These are phyloP conservation scores for Discoglossus pictus DNA, from an alignment of 2,797 vertebrate genomes.

Conservation along the genomic window DNA sequence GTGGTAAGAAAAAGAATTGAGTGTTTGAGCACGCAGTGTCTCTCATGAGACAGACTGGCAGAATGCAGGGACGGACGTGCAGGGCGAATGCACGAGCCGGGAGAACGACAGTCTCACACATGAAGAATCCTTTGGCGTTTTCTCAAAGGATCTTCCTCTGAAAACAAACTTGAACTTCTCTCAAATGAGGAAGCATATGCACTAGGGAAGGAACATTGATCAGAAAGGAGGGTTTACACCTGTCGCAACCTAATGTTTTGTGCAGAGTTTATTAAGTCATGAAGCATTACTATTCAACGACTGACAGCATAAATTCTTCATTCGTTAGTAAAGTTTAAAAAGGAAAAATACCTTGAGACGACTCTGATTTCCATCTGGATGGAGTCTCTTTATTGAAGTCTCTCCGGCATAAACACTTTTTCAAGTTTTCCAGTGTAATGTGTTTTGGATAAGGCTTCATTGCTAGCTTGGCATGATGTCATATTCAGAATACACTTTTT, in stretches of 20 bases:
- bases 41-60: slow-evolving; percentile 27
- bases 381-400: slow-evolving; percentile 25
- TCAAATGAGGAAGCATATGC: slow-evolving; percentile 39
- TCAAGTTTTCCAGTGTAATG: slow-evolving; percentile 6
- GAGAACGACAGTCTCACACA: slow-evolving; percentile 34
- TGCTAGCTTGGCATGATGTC: no score
- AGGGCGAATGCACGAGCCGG: slow-evolving; percentile 25
- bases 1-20: slow-evolving; percentile 22
- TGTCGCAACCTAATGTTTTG: slow-evolving; percentile 34
- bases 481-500: no score
- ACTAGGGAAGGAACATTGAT: slow-evolving; percentile 34
- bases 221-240: slow-evolving; percentile 41
- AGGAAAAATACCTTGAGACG: not conserved
- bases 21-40: slow-evolving; percentile 3
- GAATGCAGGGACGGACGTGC: slow-evolving; percentile 38
- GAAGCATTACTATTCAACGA: slow-evolving; percentile 37
- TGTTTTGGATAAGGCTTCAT: slow-evolving; percentile 15
- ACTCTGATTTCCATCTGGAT: slow-evolving; percentile 45
- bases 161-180: slow-evolving; percentile 47
- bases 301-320: slow-evolving; percentile 43
- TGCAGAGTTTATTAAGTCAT: slow-evolving; percentile 44
- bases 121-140: slow-evolving; percentile 39
- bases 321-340: slow-evolving; percentile 46
- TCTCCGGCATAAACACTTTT: not conserved
- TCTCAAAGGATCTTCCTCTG: slow-evolving; percentile 40